Base-by-base conservation (phyloP, 2,113 vertebrate species). In the Aegithalos caudatus region DNA sequence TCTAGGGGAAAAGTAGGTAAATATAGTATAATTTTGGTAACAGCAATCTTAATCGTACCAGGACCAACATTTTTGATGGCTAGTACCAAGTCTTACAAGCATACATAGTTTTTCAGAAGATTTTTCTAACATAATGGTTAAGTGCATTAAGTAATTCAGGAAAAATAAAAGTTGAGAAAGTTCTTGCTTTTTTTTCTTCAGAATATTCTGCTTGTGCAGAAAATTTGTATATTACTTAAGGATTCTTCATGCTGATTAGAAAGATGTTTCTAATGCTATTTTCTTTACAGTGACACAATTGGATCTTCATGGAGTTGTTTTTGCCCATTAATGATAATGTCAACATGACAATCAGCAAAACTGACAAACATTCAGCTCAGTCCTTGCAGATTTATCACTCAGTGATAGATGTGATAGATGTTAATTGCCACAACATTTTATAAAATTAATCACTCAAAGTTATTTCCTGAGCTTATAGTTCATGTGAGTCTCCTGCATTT, bases 31-130 rank as follows among this genome's bases (percentile, higher is more conserved):
- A 54, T 45, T 74, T 62, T 24, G 35, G 24, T 69, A n/a, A 11
- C 11, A 57, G 1, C 10, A 73, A 33, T 35, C 22, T 28, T 78
- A 7, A 16, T 31, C 0, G 1, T n/a, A n/a, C 10, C 6, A 33
- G 21, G 10, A 69, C 4, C 9, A 69, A 38, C 2, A 47, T 64
- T 92, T 81, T 45, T 82, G 9, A 62, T 65, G 11, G 7, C 7
- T 51, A 28, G 14, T 57, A 65, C 37, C 19, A 40, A 16, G 15
- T 47, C 35, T 54, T 66, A 48, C 10, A 76, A 38, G 7, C 15
- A 8, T 16, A 58, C 7, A n/a, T 40, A 53, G 1, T 12, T 80
- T 76, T 80, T 64, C 40, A 38, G 18, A 54, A 33, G 22, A 4
- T 47, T 76, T 77, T 62, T 44, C 28, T 70, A 42, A 44, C 1